Evolutionary conservation across 2,113 vertebrate genomes (phyloP).

Genomic region (Neotoma lepida): DNA sequence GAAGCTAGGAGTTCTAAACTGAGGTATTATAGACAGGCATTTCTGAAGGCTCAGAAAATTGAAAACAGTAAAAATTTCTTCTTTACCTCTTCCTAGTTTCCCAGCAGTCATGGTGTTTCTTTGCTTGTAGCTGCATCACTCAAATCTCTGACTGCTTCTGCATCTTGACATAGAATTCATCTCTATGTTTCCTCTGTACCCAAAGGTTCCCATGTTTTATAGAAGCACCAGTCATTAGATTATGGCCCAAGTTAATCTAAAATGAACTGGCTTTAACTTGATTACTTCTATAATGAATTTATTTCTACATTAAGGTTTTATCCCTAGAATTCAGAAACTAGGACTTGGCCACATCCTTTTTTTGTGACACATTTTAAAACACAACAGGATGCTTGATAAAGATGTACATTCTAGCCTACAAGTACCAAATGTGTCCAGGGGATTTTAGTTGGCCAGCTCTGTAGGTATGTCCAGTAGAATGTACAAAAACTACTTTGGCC

Average conservation of each 20-base stretch:
- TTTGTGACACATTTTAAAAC: background rate
- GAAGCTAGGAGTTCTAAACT: background rate
- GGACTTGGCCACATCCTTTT: background rate
- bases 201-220: background rate
- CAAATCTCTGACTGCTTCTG: background rate
- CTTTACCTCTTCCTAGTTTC: background rate
- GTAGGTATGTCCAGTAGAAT: background rate
- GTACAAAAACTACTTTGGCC: background rate
- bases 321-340: background rate
- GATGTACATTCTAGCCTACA: background rate
- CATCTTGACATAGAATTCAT: background rate
- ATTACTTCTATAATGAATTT: background rate
- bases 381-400: background rate
- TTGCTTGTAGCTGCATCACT: background rate
- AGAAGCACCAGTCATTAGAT: background rate
- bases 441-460: background rate
- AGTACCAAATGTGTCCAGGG: background rate
- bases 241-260: background rate
- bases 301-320: conserved; percentile 18
- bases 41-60: background rate
- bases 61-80: background rate
- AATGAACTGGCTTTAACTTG: background rate
- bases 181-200: background rate
- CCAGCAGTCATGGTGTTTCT: background rate
- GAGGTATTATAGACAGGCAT: background rate